Base-by-base conservation (phyloP, 2,113 vertebrate genomes). In the Nerophis lumbriciformis region DNA sequence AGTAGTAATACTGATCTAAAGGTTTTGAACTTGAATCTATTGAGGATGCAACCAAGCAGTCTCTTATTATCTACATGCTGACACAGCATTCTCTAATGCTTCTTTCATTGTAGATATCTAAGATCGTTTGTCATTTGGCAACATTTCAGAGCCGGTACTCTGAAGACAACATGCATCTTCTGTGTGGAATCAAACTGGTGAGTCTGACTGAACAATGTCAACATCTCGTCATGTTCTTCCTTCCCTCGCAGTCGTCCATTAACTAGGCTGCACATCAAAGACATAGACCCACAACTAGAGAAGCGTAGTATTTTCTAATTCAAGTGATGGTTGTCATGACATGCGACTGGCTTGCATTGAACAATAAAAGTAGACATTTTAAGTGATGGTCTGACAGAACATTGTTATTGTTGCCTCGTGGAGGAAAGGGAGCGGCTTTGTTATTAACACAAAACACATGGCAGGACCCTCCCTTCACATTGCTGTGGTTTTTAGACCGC, bases 101-200 rank as follows among this genome's bases (percentile, higher is more conserved):
- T 80, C 39, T 61, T 73, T 42, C 73, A 85, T 66, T 69, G 37
- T 65, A 49, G 61, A 72, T 55, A 15, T 8, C 5, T 5, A 61
- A 36, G 3, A 48, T 15, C 14, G 14, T 36, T 28, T n/a, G 39
- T 61, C 6, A 48, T 38, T 56, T 71, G 49, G 39, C 6, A 13
- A 16, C 16, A 6, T 65, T 70, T 88, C 85, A 79, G 89, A 91
- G 90, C 90, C 71, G 90, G 87, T 81, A 72, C 90, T 91, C 90
- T 89, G 89, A 84, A 71, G 39, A 44, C 11, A 71, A 38, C 1
- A 55, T 44, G 5, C 19, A 55, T 62, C 9, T 63, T 47, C 5
- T 6, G 21, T 12, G 36, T 35, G 57, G 52, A 45, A 51, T 6
- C 42, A 2, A 8, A 11, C 56, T 45, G 37, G 52, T 54, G 37